Base-by-base conservation (phyloP, 1,140 invertebrate species). In the Drosophila micromelanica region DNA sequence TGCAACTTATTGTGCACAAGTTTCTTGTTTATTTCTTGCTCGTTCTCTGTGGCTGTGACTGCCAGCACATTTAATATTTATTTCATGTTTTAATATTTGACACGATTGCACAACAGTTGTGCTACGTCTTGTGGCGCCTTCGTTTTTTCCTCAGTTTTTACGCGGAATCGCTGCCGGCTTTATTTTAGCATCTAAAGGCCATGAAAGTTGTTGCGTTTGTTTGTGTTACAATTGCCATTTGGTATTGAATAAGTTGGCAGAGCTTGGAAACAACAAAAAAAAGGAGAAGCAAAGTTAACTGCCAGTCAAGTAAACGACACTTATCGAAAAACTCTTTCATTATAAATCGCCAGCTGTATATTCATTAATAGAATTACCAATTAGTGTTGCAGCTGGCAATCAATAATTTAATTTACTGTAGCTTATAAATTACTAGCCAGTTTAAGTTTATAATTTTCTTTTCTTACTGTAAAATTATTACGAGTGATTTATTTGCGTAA, bases 81-180 rank as follows among this genome's bases (percentile, higher is more conserved):
- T 90, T 89, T 89, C 84, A 90, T 89, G 84, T 89, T 89, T 89
- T 89, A 89, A 89, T 89, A 89, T 89, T 80, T 89, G 84, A 89
- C 85, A 89, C 85, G 84, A 80, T 87, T 89, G 82, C 78, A 78
- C 67, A 86, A 78, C 78, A 86, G 82, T 86, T 86, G 74, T 63
- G 60, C 55, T 43, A 63, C 48, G 40, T 67, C 45, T 45, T 78
- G 63, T 30, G 48, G 67, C 42, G 32, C 43, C 37, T 46, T 5
- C 42, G 13, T 20, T 71, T 48, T 48, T 27, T 20, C n/a, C 54
- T 20, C 38, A 48, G 35, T 45, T 64, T 56, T 48, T 57, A 37
- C 32, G 32, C 46, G 20, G 11, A 11, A 40, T 38, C 48, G 38
- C 63, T 55, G 45, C 42, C 55, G 32, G n/a, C 13, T 15, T 43